A percentile compares a stretch with the other conserved stretches of the same genome.
Evolutionary conservation across 2,797 vertebrate species (phyloP).

Genomic region (Gymnopithys bicolor): DNA sequence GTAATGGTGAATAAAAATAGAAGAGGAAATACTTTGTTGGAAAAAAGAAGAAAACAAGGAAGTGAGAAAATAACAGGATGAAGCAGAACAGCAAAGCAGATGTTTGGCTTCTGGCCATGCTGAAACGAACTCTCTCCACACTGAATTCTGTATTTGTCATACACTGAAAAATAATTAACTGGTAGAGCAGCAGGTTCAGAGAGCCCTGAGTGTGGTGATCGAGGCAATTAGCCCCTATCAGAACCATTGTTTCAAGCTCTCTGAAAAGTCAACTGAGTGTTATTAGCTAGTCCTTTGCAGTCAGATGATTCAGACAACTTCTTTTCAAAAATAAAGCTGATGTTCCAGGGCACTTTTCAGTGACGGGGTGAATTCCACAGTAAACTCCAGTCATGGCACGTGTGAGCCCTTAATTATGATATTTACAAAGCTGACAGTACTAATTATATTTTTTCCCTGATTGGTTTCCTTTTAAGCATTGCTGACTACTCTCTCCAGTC

Average conservation of each 20-base stretch:
- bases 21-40: not conserved
- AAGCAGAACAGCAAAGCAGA: not conserved
- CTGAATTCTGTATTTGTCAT: constrained; percentile 39
- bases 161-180: constrained; percentile 53
- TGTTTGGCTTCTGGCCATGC: constrained; percentile 28
- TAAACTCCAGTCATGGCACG: not conserved
- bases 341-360: not conserved
- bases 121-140: constrained; percentile 28
- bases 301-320: constrained; percentile 16
- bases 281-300: constrained; percentile 30
- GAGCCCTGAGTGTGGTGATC: not conserved
- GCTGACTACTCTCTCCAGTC: not conserved
- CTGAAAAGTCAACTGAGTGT: constrained; percentile 6
- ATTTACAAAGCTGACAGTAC: not conserved
- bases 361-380: not conserved
- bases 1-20: not conserved
- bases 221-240: constrained; percentile 53
- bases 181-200: constrained; percentile 40
- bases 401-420: not conserved
- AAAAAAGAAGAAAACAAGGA: not conserved
- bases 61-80: not conserved
- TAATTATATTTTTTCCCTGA: not conserved
- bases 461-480: not conserved
- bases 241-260: constrained; percentile 33
- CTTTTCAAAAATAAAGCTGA: not conserved